Evolutionary conservation across 2,113 vertebrate genomes (phyloP).

Genomic region (Oryzias curvinotus): DNA sequence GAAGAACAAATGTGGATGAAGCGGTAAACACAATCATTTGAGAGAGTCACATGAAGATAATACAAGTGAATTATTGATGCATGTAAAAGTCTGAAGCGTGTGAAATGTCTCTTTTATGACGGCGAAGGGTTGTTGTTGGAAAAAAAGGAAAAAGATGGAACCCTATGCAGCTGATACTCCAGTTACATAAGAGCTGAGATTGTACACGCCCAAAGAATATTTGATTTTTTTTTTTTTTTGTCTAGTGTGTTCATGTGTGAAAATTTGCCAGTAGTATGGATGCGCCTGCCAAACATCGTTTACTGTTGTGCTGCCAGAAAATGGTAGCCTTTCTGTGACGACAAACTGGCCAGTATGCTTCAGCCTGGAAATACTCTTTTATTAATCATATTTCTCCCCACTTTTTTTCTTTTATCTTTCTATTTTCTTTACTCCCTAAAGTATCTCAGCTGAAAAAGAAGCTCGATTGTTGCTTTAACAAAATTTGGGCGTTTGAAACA

Average conservation of each 20-base stretch:
- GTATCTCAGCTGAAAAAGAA: constrained; percentile 23
- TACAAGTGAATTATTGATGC: constrained; percentile 63
- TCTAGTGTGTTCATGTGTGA: constrained; percentile 28
- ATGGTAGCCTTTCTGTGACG: constrained; percentile 61
- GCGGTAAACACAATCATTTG: constrained; percentile 50
- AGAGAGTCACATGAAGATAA: constrained; percentile 60
- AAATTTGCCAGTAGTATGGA: constrained; percentile 43
- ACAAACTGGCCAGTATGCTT: constrained; percentile 60
- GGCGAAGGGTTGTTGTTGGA: neutral
- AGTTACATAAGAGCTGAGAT: no score
- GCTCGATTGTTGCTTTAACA: constrained; percentile 1
- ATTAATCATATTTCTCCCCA: neutral
- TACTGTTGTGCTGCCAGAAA: constrained; percentile 61
- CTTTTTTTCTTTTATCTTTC: constrained; percentile 5
- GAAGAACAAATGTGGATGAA: constrained; percentile 27
- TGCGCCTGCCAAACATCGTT: constrained; percentile 66
- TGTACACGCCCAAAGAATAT: neutral
- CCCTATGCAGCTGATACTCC: no score
- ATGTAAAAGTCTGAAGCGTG: constrained; percentile 43
- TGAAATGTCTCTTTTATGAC: constrained; percentile 12
- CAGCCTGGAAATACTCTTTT: constrained; percentile 28
- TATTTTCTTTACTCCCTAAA: constrained; percentile 9
- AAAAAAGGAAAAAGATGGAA: neutral
- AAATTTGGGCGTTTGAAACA: no score
- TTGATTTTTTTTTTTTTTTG: neutral